Conservation (phyloP, 2,797 vertebrate genomes). For the Gephyroberyx darwinii region DNA sequence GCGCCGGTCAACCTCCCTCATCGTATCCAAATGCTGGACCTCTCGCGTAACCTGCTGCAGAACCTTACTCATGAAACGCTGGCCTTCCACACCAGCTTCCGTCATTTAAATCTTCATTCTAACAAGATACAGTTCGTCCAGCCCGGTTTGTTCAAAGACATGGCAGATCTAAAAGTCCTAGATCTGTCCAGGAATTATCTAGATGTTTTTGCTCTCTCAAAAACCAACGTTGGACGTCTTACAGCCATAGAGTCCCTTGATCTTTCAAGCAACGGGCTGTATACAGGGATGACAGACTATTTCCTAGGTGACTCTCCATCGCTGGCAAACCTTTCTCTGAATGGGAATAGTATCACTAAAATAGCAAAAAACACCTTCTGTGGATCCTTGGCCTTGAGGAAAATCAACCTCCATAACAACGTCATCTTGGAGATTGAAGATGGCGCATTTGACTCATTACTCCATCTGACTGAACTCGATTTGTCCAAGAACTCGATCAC, state of each 20-base stretch:
- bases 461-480: slow-evolving; percentile 86
- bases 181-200: slow-evolving; percentile 89
- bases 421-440: slow-evolving; percentile 95
- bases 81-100: slow-evolving; percentile 78
- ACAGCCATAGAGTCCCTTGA: slow-evolving; percentile 83
- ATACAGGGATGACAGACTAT: slow-evolving; percentile 86
- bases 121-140: slow-evolving; percentile 90
- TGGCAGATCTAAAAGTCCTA: slow-evolving; percentile 83
- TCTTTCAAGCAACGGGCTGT: slow-evolving; percentile 90
- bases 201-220: slow-evolving; percentile 78
- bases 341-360: slow-evolving; percentile 91
- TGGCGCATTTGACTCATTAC: slow-evolving; percentile 88
- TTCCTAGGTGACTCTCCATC: slow-evolving; percentile 86
- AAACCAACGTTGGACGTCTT: slow-evolving; percentile 81
- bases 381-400: slow-evolving; percentile 77
- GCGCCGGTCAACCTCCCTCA: slow-evolving; percentile 81
- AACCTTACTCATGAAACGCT: slow-evolving; percentile 83
- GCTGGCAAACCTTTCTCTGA: slow-evolving; percentile 85
- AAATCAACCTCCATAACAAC: slow-evolving; percentile 91
- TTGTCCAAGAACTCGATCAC: slow-evolving; percentile 95
- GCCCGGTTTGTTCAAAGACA: slow-evolving; percentile 83
- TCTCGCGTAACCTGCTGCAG: slow-evolving; percentile 89
- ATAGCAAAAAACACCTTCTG: slow-evolving; percentile 84
- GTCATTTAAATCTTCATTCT: slow-evolving; percentile 84
- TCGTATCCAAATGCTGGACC: slow-evolving; percentile 83